phyloP scores from a whole-genome alignment of 2,113 vertebrate species.

The Montifringilla adamsi region DNA sequence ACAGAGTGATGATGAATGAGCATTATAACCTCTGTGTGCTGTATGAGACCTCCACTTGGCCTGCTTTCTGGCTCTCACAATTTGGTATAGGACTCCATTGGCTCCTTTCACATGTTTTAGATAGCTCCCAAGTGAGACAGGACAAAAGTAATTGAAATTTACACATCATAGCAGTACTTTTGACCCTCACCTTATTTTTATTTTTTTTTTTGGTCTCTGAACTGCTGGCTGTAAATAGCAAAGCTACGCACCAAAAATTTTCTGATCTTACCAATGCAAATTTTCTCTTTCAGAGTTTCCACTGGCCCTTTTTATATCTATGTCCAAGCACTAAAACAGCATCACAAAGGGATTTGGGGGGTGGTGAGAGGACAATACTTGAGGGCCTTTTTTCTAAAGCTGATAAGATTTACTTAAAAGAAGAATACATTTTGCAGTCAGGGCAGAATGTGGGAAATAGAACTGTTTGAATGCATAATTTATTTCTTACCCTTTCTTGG shows the following conservation, averaged over 20 bases:
- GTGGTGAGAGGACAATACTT: neutral
- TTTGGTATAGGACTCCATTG: neutral
- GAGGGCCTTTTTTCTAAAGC: neutral
- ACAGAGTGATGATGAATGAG: neutral
- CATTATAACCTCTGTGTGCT: neutral
- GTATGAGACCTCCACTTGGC: neutral
- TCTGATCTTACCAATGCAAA: neutral
- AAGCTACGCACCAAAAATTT: neutral
- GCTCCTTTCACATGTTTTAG: conserved; percentile 15
- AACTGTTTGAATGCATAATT: neutral
- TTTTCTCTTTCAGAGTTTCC: neutral
- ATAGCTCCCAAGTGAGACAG: neutral
- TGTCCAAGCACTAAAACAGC: neutral
- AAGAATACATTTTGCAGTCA: neutral
- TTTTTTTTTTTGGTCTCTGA: neutral
- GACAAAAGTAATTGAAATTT: neutral
- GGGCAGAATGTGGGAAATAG: neutral
- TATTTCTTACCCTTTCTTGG: neutral
- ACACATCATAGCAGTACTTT: neutral
- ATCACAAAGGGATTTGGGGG: neutral
- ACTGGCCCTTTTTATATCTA: neutral
- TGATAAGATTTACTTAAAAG: neutral
- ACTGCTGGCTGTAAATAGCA: neutral
- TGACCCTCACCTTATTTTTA: neutral
- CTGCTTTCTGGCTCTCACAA: neutral